Evolutionary conservation across 2,113 vertebrate genomes (phyloP).

Genomic region (Menura novaehollandiae): DNA sequence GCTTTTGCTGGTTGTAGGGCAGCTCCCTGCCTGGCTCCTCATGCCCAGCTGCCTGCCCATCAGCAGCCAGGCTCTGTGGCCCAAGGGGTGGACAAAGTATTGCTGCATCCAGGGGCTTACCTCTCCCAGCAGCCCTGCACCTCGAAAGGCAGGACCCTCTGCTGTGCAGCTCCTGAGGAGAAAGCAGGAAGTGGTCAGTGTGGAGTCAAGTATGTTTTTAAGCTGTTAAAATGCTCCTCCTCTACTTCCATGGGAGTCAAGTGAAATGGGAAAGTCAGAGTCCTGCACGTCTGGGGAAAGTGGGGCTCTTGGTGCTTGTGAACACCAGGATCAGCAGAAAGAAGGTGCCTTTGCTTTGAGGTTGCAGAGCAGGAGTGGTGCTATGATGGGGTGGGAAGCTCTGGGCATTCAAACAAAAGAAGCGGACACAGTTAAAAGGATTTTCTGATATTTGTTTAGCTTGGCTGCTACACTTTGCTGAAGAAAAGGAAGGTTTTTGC

Average conservation of each 20-base stretch:
- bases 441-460: conserved; percentile 47
- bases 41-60: not conserved
- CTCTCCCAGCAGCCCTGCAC: not conserved
- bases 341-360: not conserved
- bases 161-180: rapidly evolving
- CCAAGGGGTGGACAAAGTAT: not conserved
- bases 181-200: not conserved
- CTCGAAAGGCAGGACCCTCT: not conserved
- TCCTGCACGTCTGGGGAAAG: not conserved
- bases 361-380: not conserved
- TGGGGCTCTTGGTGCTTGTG: not conserved
- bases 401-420: not conserved
- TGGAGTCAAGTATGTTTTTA: not conserved
- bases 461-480: conserved; percentile 38
- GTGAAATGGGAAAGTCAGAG: not conserved
- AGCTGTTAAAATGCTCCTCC: not conserved
- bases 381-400: not conserved
- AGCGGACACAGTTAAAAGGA: conserved; percentile 22
- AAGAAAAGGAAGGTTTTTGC: conserved; percentile 29
- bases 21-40: not conserved
- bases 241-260: not conserved
- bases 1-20: not conserved
- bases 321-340: not conserved
- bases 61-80: not conserved
- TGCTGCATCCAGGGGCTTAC: not conserved